These are phyloP conservation scores for Cyrtorhinus lividipennis DNA, from an alignment of 1,140 invertebrate genomes.

Conservation along the genomic window DNA sequence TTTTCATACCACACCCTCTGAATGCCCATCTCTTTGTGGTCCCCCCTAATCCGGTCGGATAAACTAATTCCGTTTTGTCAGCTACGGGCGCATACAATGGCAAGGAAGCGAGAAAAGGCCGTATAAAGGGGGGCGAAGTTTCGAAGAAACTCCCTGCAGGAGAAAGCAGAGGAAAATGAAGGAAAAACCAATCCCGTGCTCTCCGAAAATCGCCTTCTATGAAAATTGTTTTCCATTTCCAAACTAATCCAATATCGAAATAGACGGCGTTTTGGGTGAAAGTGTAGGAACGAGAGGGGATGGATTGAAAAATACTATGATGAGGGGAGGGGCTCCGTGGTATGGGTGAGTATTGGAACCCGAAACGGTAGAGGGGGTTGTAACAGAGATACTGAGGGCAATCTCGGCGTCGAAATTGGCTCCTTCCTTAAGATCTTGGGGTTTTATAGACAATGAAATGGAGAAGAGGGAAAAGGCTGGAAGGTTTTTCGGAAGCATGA, in stretches of 20 bases:
- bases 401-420: conserved; percentile 5
- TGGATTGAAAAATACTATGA: conserved; percentile 3
- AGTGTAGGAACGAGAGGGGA: neutral
- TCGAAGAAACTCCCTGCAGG: neutral
- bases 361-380: neutral
- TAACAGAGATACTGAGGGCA: neutral
- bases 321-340: no score
- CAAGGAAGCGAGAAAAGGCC: neutral
- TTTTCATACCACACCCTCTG: no score
- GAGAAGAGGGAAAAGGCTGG: neutral
- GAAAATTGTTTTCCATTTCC: conserved; percentile 10
- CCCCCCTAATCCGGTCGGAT: neutral
- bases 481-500: no score
- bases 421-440: neutral
- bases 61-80: neutral
- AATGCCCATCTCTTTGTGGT: neutral
- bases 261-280: neutral
- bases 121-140: neutral
- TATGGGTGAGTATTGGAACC: neutral
- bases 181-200: neutral
- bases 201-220: neutral
- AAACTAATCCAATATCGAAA: conserved; percentile 8
- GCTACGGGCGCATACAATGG: neutral
- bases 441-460: neutral
- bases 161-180: neutral